phyloP scores from a whole-genome alignment of 2,113 vertebrate genomes.

The Ctenomys sociabilis region DNA sequence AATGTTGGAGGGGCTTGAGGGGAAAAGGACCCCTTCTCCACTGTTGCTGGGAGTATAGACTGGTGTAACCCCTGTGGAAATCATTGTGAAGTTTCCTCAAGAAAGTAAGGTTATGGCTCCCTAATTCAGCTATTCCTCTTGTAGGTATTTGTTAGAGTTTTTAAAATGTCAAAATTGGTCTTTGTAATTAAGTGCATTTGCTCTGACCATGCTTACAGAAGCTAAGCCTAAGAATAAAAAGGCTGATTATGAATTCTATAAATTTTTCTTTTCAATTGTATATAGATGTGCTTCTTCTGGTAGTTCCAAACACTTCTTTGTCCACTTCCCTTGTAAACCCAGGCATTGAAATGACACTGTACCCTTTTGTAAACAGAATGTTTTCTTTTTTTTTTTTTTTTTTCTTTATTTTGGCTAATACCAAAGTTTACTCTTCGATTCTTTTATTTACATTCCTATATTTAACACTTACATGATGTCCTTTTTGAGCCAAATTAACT shows the following conservation, averaged over 20 bases:
- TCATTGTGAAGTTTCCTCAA: no score
- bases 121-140: no score
- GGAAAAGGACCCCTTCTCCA: no score
- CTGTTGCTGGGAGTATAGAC: no score
- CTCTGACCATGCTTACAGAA: neutral
- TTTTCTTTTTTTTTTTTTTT: conserved; percentile 33
- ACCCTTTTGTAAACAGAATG: neutral
- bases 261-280: neutral
- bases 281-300: neutral
- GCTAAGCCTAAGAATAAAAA: neutral
- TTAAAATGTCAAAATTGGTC: conserved; percentile 39
- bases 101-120: no score
- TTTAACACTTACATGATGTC: neutral
- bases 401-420: neutral
- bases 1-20: no score
- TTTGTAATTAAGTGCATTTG: neutral
- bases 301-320: neutral
- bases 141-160: neutral
- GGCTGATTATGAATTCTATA: neutral
- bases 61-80: no score
- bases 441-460: neutral
- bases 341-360: neutral
- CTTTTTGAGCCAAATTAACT: conserved; percentile 16
- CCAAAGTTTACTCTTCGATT: neutral
- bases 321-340: neutral